Percentiles rank a stretch among this genome's conserved stretches.
These are phyloP conservation scores for Promerops cafer DNA, from an alignment of 2,113 vertebrate genomes.

Conservation along the genomic window DNA sequence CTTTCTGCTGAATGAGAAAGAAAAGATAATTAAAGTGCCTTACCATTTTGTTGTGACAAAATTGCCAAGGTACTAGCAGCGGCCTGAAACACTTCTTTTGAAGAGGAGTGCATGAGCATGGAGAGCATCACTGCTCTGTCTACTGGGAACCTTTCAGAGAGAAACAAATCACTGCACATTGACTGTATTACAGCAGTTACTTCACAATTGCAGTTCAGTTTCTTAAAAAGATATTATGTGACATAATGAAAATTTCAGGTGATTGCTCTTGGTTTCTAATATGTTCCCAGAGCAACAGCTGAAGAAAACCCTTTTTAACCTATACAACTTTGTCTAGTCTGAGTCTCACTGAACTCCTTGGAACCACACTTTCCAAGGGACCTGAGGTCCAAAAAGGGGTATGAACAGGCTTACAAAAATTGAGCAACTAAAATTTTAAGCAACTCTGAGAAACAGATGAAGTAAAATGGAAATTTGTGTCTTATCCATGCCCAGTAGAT, in stretches of 20 bases:
- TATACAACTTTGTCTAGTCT: background rate
- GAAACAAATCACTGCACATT: background rate
- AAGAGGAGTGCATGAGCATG: conserved; percentile 88
- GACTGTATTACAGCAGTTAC: background rate
- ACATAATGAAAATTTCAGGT: background rate
- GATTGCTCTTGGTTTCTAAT: background rate
- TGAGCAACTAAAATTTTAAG: background rate
- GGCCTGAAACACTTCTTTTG: conserved; percentile 84
- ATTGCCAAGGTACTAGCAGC: conserved; percentile 81
- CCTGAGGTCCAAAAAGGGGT: background rate
- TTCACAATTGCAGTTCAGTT: background rate
- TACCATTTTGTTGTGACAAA: conserved; percentile 84
- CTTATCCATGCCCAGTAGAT: background rate
- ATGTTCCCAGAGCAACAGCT: background rate
- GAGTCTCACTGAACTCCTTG: background rate
- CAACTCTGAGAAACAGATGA: background rate
- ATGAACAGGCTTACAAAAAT: background rate
- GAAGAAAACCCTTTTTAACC: background rate
- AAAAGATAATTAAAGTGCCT: background rate
- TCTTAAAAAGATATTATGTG: background rate
- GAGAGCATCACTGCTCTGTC: conserved; percentile 88
- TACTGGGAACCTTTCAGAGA: conserved; percentile 79
- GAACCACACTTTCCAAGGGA: background rate
- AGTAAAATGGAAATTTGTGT: background rate
- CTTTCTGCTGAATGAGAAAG: background rate